phyloP scores from a whole-genome alignment of 2,113 vertebrate species.

The Oriolus oriolus region DNA sequence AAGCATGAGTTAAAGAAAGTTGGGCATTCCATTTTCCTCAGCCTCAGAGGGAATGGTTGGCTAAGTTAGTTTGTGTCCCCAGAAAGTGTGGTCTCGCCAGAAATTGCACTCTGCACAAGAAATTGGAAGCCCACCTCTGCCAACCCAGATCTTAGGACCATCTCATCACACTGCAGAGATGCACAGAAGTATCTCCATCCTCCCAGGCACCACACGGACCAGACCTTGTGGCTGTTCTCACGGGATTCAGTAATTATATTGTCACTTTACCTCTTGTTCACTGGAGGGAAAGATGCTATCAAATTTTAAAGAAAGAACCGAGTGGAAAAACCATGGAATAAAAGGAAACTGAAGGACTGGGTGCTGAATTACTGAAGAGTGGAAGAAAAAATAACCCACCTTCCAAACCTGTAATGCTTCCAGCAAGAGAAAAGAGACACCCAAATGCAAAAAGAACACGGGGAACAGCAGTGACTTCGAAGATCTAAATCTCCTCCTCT shows the following conservation, averaged over 20 bases:
- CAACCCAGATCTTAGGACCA: neutral
- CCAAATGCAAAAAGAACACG: neutral
- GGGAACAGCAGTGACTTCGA: neutral
- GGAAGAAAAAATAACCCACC: neutral
- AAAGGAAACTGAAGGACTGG: neutral
- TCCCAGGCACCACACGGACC: neutral
- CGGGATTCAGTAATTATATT: neutral
- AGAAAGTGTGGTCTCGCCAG: neutral
- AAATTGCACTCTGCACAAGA: neutral
- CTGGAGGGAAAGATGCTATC: neutral
- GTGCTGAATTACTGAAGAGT: neutral
- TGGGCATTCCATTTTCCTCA: neutral
- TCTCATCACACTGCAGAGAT: neutral
- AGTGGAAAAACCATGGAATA: neutral
- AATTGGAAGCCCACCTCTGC: neutral
- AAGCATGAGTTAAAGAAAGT: neutral
- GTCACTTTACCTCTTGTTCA: neutral
- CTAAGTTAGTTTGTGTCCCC: neutral
- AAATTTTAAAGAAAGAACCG: neutral
- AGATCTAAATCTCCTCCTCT: neutral
- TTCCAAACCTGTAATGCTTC: neutral
- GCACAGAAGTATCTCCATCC: neutral
- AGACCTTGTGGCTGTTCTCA: neutral
- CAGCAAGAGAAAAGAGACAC: neutral
- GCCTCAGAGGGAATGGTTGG: neutral